Evolutionary conservation across 2,888 invertebrate genomes (phyloP).

Genomic region (Trichogramma dendrolimi): DNA sequence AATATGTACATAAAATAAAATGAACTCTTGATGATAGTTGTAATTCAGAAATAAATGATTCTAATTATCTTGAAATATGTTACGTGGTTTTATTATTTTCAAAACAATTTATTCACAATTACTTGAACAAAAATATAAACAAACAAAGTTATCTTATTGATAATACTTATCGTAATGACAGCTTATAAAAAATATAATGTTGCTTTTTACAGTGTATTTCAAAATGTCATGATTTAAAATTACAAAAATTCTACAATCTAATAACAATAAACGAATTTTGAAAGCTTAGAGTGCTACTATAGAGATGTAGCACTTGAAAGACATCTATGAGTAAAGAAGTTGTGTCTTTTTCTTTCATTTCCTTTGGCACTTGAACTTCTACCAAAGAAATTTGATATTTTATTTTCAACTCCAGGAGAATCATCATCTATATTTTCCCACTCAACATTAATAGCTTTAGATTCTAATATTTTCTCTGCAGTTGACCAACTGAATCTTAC

Average conservation of each 20-base stretch:
- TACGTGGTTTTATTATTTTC: not conserved
- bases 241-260: too few relatives aligned
- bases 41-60: slow-evolving; percentile 29
- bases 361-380: slow-evolving; percentile 43
- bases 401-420: slow-evolving; percentile 39
- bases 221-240: slow-evolving; percentile 12
- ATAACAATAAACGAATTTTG: too few relatives aligned
- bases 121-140: too few relatives aligned
- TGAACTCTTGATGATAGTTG: slow-evolving; percentile 36
- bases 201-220: not conserved
- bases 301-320: slow-evolving; percentile 54
- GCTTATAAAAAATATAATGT: too few relatives aligned
- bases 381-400: slow-evolving; percentile 63
- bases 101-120: too few relatives aligned
- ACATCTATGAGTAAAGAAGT: slow-evolving; percentile 65
- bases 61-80: slow-evolving; percentile 21
- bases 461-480: slow-evolving; percentile 73
- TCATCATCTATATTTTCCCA: slow-evolving; percentile 60
- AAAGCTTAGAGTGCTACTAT: too few relatives aligned
- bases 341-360: slow-evolving; percentile 56
- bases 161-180: too few relatives aligned
- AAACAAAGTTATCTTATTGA: too few relatives aligned
- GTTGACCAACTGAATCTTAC: slow-evolving; percentile 99
- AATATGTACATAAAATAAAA: slow-evolving; percentile 43
- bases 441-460: slow-evolving; percentile 67